These are phyloP conservation scores for Drosophila persimilis DNA, from an alignment of 1,140 invertebrate genomes.

Conservation along the genomic window DNA sequence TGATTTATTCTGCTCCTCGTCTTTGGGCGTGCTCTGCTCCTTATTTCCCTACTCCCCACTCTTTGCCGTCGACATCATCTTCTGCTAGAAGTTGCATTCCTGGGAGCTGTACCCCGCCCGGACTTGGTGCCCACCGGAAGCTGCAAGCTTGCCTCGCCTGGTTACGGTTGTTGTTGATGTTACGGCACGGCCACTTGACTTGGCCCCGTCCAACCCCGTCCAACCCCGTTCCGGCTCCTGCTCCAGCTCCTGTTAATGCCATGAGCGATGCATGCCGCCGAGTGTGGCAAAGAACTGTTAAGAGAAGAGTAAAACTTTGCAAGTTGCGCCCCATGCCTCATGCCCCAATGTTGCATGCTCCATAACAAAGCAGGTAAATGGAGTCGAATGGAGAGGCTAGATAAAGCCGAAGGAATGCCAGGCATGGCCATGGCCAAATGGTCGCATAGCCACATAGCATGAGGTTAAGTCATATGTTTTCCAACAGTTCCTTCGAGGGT, in stretches of 20 bases:
- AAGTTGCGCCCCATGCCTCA: slow-evolving; percentile 4
- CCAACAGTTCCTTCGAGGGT: slow-evolving; percentile 2
- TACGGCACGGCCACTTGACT: slow-evolving; percentile 47
- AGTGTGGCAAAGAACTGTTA: slow-evolving; percentile 6
- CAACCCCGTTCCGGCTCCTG: slow-evolving; percentile 13
- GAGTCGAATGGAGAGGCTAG: neutral
- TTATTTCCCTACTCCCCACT: neutral
- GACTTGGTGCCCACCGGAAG: slow-evolving; percentile 41
- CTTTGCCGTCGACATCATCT: slow-evolving; percentile 13
- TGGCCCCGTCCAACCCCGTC: slow-evolving; percentile 10
- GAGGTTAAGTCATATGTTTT: slow-evolving; percentile 20
- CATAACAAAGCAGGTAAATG: too few relatives aligned
- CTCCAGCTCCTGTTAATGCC: neutral
- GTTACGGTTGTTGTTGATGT: slow-evolving; percentile 34
- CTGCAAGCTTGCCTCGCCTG: slow-evolving; percentile 21
- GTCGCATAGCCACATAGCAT: slow-evolving; percentile 13
- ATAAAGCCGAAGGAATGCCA: slow-evolving; percentile 30
- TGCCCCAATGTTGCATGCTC: too few relatives aligned
- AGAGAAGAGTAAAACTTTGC: slow-evolving; percentile 14
- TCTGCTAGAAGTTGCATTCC: slow-evolving; percentile 21
- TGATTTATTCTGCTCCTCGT: slow-evolving; percentile 64
- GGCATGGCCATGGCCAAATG: neutral
- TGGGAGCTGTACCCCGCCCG: slow-evolving; percentile 3
- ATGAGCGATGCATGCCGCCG: slow-evolving; percentile 34
- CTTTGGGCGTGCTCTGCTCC: slow-evolving; percentile 1